Conservation (phyloP, 2,888 invertebrate species). For the Tiliacea aurago region DNA sequence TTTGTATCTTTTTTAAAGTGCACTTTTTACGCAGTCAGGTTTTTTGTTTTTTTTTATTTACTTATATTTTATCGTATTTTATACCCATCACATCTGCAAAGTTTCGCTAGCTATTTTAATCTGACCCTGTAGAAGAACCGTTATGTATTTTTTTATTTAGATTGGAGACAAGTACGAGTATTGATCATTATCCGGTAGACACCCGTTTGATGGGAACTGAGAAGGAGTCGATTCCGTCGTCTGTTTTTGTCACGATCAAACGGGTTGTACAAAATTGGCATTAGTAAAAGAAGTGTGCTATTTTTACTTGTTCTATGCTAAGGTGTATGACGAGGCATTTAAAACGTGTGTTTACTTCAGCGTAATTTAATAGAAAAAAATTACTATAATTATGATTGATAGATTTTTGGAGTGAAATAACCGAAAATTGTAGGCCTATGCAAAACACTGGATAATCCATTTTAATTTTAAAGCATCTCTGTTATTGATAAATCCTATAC, state of each 20-base stretch:
- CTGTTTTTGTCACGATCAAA: conserved; percentile 50
- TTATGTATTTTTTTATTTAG: conserved; percentile 65
- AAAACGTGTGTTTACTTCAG: neutral
- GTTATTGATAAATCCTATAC: too few species aligned
- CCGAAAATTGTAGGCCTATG: neutral
- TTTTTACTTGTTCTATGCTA: conserved; percentile 46
- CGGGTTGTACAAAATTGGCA: conserved; percentile 57
- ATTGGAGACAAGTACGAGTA: conserved; percentile 65
- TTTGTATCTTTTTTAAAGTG: too few species aligned
- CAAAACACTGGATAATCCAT: too few species aligned
- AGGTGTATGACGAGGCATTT: neutral
- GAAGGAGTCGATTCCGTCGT: conserved; percentile 54
- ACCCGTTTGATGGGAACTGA: conserved; percentile 74
- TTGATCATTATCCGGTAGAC: conserved; percentile 68
- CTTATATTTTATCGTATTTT: too few species aligned
- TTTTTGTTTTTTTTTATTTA: too few species aligned
- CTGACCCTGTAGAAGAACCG: conserved; percentile 7
- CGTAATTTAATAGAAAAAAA: neutral
- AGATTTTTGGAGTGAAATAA: neutral
- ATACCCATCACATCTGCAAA: too few species aligned
- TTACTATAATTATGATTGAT: neutral
- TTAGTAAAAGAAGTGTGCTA: conserved; percentile 52
- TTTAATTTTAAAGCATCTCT: too few species aligned
- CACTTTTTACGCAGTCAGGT: too few species aligned
- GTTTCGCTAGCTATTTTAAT: too few species aligned